Percentiles rank a stretch among this genome's conserved stretches.
Evolutionary conservation across 2,113 vertebrate genomes (phyloP).

Genomic region (Phodopus roborovskii): DNA sequence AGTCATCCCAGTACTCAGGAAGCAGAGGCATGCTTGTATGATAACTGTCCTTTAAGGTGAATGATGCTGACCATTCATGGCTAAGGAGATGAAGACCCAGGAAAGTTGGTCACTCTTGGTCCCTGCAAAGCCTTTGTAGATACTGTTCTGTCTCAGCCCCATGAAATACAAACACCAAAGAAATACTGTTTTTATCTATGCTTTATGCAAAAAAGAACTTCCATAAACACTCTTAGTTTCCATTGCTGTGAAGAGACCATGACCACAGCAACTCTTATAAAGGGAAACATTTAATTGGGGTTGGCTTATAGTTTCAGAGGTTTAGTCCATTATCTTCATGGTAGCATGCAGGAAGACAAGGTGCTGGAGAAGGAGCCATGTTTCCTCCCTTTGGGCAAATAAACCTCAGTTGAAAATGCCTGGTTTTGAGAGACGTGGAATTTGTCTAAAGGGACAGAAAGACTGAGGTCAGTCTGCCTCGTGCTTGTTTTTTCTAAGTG

Average conservation of each 20-base stretch:
- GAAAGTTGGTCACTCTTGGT: background rate
- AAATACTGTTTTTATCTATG: background rate
- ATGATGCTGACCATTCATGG: background rate
- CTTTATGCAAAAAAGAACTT: background rate
- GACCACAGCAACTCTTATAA: background rate
- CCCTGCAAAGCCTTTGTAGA: background rate
- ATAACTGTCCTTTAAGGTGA: background rate
- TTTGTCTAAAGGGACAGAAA: background rate
- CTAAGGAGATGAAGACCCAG: constrained; percentile 14
- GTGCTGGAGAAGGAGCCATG: background rate
- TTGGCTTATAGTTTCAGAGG: background rate
- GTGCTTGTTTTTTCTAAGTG: background rate
- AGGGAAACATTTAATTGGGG: background rate
- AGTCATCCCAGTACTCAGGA: background rate
- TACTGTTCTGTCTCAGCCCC: background rate
- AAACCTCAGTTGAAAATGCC: background rate
- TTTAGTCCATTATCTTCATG: background rate
- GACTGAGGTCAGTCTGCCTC: background rate
- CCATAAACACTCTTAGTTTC: background rate
- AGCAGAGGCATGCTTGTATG: background rate
- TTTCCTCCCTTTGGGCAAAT: background rate
- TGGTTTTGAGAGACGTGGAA: background rate
- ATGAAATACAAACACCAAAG: background rate
- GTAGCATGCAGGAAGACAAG: background rate
- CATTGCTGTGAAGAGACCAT: background rate